phyloP scores from a whole-genome alignment of 2,113 vertebrate genomes.

The Chaetorhynchus papuensis region DNA sequence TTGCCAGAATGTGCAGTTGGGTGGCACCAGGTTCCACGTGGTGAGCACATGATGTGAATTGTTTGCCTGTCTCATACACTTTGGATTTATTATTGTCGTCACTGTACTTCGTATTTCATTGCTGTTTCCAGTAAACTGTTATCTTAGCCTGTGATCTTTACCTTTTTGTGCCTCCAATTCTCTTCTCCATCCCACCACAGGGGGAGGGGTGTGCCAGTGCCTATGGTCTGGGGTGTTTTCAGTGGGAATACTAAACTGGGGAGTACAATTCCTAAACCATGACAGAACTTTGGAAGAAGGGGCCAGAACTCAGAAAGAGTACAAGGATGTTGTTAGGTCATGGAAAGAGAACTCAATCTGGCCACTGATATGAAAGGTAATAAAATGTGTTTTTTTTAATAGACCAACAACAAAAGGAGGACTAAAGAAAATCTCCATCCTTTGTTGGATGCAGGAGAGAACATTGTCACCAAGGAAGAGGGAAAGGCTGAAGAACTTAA shows the following conservation, averaged over 20 bases:
- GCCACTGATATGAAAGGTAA: not conserved
- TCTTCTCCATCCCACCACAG: not conserved
- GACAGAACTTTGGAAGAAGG: not conserved
- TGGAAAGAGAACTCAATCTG: not conserved
- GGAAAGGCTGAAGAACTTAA: not conserved
- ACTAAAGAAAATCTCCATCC: not conserved
- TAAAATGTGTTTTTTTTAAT: not conserved
- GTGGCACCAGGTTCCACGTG: fast-evolving
- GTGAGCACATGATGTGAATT: not conserved
- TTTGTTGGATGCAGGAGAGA: not conserved
- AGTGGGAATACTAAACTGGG: not conserved
- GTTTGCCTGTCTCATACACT: not conserved
- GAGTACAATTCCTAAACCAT: not conserved
- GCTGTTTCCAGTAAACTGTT: not conserved
- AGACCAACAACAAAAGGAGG: not conserved
- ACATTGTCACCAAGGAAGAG: not conserved
- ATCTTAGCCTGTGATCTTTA: not conserved
- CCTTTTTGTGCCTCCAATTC: not conserved
- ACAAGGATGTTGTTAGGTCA: not conserved
- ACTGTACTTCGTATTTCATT: not conserved
- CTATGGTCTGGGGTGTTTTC: not conserved
- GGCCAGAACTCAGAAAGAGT: not conserved
- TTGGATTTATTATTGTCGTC: not conserved
- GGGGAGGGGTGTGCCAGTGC: not conserved
- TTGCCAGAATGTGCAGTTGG: not conserved